Evolutionary conservation across 2,113 vertebrate genomes (phyloP).

Genomic region (Myxocyprinus asiaticus): DNA sequence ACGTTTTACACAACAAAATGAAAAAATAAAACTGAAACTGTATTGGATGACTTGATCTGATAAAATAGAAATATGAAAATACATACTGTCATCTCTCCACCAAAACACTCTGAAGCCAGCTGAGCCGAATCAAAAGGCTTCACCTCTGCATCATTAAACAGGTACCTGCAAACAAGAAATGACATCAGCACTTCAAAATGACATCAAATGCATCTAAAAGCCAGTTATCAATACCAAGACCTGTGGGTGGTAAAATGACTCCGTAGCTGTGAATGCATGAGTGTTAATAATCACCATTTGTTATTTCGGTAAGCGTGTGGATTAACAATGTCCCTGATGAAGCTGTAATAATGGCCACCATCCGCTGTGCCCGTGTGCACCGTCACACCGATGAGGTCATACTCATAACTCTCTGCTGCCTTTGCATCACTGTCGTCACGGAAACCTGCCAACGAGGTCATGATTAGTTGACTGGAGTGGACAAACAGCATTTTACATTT

Average conservation of each 20-base stretch:
- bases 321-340: constrained; percentile 96
- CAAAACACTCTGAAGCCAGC: constrained; percentile 96
- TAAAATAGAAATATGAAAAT: neutral
- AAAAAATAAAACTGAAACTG: neutral
- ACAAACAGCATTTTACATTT: neutral
- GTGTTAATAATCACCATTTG: constrained; percentile 85
- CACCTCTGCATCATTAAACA: constrained; percentile 98
- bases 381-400: constrained; percentile 96
- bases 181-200: neutral
- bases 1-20: neutral
- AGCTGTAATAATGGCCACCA: constrained; percentile 98
- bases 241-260: neutral
- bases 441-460: constrained; percentile 76
- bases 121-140: constrained; percentile 98
- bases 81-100: constrained; percentile 96
- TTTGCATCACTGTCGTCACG: constrained; percentile 84
- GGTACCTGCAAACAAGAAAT: constrained; percentile 80
- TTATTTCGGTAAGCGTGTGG: constrained; percentile 97
- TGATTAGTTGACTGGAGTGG: constrained; percentile 11
- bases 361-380: constrained; percentile 98
- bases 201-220: neutral
- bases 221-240: too few relatives aligned
- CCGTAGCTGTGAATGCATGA: neutral
- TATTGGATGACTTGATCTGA: neutral
- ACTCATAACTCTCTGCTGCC: constrained; percentile 92